A percentile compares a stretch with the other conserved stretches of the same genome.
These are phyloP conservation scores for Oryzias javanicus DNA, from an alignment of 2,113 vertebrate species.

Conservation along the genomic window DNA sequence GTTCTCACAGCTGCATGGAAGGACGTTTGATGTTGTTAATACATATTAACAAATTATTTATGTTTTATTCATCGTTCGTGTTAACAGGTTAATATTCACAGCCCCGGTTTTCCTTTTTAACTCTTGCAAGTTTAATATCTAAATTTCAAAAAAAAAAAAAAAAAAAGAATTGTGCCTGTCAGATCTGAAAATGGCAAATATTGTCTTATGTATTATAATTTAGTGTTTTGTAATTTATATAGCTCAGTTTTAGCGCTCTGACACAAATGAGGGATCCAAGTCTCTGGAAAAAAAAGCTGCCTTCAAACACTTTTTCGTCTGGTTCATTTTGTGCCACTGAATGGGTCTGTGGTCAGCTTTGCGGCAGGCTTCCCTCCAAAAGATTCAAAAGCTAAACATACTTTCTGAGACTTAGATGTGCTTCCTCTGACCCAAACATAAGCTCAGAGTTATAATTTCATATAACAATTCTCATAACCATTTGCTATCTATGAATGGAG, in stretches of 20 bases:
- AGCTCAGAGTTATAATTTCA: neutral
- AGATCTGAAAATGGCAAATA: too few relatives aligned
- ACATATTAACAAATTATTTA: too few relatives aligned
- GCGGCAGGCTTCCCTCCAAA: neutral
- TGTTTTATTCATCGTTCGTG: too few relatives aligned
- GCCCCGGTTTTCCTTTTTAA: too few relatives aligned
- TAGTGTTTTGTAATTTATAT: too few relatives aligned
- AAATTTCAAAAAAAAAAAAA: too few relatives aligned
- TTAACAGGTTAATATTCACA: too few relatives aligned
- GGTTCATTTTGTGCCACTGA: neutral
- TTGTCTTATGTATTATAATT: too few relatives aligned
- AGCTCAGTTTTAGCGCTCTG: neutral
- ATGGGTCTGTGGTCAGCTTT: constrained; percentile 1
- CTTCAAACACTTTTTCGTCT: neutral
- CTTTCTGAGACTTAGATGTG: neutral
- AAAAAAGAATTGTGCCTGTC: too few relatives aligned
- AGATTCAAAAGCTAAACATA: neutral
- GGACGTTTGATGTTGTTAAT: too few relatives aligned
- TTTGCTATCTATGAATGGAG: neutral
- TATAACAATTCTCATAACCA: neutral
- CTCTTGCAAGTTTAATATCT: too few relatives aligned
- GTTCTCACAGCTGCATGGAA: too few relatives aligned
- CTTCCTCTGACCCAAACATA: neutral
- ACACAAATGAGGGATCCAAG: neutral
- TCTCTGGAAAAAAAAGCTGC: neutral